Percentiles rank a stretch among this genome's conserved stretches.
phyloP scores from a whole-genome alignment of 2,797 vertebrate species.

The Amblyraja radiata region DNA sequence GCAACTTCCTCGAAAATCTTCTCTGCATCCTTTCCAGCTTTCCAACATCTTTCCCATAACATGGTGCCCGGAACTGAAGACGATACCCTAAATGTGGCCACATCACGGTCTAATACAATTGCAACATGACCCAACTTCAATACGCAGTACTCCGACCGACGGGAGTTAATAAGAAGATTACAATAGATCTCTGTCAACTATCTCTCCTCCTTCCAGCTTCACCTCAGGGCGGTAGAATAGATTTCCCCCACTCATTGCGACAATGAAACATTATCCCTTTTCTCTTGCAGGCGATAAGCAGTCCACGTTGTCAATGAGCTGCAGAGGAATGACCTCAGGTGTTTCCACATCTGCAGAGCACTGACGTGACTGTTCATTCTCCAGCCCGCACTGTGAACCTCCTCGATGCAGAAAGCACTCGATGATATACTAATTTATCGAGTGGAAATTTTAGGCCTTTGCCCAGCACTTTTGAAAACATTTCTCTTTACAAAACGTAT shows the following conservation, averaged over 20 bases:
- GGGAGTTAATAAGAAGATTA: not conserved
- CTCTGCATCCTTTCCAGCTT: too few relatives aligned
- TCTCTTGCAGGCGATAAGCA: not conserved
- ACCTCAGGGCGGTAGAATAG: too few relatives aligned
- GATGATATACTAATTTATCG: not conserved
- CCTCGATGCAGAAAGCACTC: not conserved
- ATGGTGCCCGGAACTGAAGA: too few relatives aligned
- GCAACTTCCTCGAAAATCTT: too few relatives aligned
- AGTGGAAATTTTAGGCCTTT: not conserved
- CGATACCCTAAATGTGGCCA: too few relatives aligned
- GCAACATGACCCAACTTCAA: too few relatives aligned
- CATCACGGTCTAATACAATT: too few relatives aligned
- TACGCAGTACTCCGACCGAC: too few relatives aligned
- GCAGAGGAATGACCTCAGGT: not conserved
- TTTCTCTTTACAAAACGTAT: conserved; percentile 19
- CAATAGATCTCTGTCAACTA: too few relatives aligned
- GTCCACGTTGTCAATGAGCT: not conserved
- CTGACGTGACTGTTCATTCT: not conserved
- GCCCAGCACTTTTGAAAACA: not conserved
- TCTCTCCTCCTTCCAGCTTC: not conserved
- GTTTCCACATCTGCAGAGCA: not conserved
- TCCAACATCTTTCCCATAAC: too few relatives aligned
- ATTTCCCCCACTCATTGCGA: not conserved
- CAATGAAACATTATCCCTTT: not conserved
- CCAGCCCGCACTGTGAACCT: too few relatives aligned